Evolutionary conservation across 2,113 vertebrate species (phyloP).

Genomic region (Elgaria multicarinata): DNA sequence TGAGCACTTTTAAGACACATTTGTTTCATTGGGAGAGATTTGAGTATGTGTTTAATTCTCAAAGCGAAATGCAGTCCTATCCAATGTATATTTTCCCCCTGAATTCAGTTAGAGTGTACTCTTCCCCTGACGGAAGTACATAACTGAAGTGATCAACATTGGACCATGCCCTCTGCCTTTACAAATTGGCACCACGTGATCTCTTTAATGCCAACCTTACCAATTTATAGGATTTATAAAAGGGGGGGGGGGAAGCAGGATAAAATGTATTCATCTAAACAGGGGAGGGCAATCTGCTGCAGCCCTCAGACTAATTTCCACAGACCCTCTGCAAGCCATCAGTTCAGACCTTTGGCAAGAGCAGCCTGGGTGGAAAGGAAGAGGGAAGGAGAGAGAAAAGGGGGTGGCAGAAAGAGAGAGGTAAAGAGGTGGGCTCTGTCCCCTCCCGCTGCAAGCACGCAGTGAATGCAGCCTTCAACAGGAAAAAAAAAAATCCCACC

Average conservation of each 20-base stretch:
- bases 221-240: slow-evolving; percentile 18
- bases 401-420: not conserved
- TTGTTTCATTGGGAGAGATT: not conserved
- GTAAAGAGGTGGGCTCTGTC: not conserved
- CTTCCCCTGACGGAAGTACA: not conserved
- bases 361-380: not conserved
- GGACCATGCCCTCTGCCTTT: not conserved
- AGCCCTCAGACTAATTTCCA: not conserved
- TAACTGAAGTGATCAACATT: not conserved
- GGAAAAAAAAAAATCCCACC: not conserved
- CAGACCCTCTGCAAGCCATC: not conserved
- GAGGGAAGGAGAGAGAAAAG: too few relatives aligned
- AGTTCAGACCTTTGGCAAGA: not conserved
- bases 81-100: not conserved
- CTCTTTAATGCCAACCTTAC: not conserved
- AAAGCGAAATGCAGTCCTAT: not conserved
- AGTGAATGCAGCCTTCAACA: not conserved
- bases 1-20: not conserved
- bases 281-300: not conserved
- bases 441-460: not conserved
- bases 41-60: not conserved
- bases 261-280: not conserved
- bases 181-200: not conserved
- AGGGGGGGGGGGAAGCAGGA: fast-evolving
- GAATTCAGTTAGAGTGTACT: not conserved